Percentiles rank a stretch among this genome's conserved stretches.
These are phyloP conservation scores for Oceanodroma tethys DNA, from an alignment of 2,113 vertebrate genomes.

Conservation along the genomic window DNA sequence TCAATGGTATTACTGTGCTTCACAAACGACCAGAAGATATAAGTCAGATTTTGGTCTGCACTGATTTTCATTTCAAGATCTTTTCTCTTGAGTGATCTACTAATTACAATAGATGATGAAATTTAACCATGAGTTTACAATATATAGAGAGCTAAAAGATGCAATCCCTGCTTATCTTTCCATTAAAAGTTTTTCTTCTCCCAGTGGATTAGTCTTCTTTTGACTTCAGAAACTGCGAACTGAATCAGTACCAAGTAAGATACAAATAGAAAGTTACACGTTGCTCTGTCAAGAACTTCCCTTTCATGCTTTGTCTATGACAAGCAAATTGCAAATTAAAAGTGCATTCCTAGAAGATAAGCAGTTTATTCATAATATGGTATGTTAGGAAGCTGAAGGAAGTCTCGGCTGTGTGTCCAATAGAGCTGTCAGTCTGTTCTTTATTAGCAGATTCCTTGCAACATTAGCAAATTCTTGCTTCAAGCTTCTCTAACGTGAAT, in stretches of 20 bases:
- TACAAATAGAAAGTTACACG: background rate
- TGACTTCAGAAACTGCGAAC: constrained; percentile 2
- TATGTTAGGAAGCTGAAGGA: background rate
- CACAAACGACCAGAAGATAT: constrained; percentile 94
- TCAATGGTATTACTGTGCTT: constrained; percentile 88
- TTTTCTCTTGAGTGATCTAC: background rate
- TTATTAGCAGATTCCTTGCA: background rate
- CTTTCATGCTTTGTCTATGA: background rate
- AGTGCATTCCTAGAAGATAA: background rate
- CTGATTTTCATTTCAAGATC: background rate
- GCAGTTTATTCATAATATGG: background rate
- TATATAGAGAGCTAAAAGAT: background rate
- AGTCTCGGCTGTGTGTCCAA: background rate
- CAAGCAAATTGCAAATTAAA: background rate
- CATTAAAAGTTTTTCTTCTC: constrained; percentile 4
- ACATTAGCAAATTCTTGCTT: background rate
- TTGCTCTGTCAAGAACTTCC: background rate
- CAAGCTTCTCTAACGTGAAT: background rate
- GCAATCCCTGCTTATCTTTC: background rate
- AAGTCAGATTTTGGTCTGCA: constrained; percentile 91
- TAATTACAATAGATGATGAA: background rate
- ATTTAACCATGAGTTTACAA: background rate
- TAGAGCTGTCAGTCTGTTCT: background rate
- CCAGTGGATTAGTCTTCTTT: background rate
- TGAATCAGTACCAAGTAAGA: background rate